Conservation (phyloP, 2,113 vertebrate species). For the Propithecus coquereli region DNA sequence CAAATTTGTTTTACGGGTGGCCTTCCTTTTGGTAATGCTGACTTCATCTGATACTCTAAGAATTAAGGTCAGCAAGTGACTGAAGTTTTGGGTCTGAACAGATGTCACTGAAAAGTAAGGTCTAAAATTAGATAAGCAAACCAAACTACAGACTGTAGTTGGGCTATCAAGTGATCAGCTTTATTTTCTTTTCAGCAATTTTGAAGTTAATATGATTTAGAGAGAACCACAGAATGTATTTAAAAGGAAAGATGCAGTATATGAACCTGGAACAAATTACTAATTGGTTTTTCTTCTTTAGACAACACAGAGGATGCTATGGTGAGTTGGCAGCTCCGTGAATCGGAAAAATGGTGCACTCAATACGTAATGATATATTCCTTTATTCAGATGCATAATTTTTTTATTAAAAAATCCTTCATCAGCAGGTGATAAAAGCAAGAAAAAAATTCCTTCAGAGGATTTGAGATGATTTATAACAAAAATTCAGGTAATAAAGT, state of each 20-base stretch:
- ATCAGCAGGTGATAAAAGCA: no score
- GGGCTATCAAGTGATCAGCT: background rate
- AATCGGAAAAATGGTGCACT: background rate
- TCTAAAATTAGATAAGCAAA: conserved; percentile 68
- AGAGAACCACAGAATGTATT: conserved; percentile 1
- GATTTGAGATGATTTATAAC: background rate
- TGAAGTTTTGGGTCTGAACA: conserved; percentile 51
- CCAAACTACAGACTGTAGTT: conserved; percentile 38
- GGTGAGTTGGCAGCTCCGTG: background rate
- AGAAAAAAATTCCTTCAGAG: background rate
- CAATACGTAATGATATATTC: background rate
- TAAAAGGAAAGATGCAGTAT: background rate
- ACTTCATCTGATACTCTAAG: conserved; percentile 58
- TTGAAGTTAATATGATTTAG: conserved; percentile 42
- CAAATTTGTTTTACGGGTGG: conserved; percentile 54
- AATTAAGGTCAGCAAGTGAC: conserved; percentile 72
- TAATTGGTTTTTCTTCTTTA: conserved; percentile 1
- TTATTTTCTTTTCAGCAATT: conserved; percentile 62
- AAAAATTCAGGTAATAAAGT: background rate
- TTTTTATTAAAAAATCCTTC: background rate
- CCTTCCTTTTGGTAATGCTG: conserved; percentile 54
- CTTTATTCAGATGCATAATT: background rate
- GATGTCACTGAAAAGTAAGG: conserved; percentile 61
- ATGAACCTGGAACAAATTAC: conserved; percentile 46
- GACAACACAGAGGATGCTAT: background rate